Percentiles rank a stretch among this genome's conserved stretches.
Conservation (phyloP, 1,140 invertebrate species). For the Caenorhabditis remanei region DNA sequence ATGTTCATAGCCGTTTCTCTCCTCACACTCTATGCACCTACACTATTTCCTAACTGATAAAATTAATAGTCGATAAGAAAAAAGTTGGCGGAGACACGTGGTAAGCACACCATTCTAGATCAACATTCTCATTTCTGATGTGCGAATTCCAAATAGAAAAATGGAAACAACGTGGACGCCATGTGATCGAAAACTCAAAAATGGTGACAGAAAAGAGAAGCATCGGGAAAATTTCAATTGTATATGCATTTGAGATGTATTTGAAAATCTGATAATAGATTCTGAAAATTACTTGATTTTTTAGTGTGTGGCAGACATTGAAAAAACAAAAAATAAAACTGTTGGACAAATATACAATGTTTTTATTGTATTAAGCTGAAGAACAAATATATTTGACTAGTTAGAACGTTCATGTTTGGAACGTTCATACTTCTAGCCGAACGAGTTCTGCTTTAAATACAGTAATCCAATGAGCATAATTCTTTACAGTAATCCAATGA, state of each 20-base stretch:
- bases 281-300: not conserved
- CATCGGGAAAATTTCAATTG: too few relatives aligned
- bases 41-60: constrained; percentile 12
- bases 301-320: not conserved
- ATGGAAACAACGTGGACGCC: constrained; percentile 1
- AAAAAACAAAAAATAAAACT: not conserved
- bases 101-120: not conserved
- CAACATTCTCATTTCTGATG: not conserved
- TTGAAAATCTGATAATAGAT: not conserved
- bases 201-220: too few relatives aligned
- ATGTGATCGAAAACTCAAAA: constrained; percentile 3
- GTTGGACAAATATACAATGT: not conserved
- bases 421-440: not conserved
- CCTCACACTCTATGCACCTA: not conserved
- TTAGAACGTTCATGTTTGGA: not conserved
- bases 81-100: constrained; percentile 21
- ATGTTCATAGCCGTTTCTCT: constrained; percentile 24
- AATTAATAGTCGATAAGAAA: constrained; percentile 14
- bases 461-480: not conserved
- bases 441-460: not conserved
- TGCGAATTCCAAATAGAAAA: constrained; percentile 6
- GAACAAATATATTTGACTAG: not conserved
- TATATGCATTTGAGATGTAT: too few relatives aligned
- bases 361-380: not conserved
- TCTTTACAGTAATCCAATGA: not conserved